These are phyloP conservation scores for Sporophila hypoxantha DNA, from an alignment of 2,113 vertebrate species.

Conservation along the genomic window DNA sequence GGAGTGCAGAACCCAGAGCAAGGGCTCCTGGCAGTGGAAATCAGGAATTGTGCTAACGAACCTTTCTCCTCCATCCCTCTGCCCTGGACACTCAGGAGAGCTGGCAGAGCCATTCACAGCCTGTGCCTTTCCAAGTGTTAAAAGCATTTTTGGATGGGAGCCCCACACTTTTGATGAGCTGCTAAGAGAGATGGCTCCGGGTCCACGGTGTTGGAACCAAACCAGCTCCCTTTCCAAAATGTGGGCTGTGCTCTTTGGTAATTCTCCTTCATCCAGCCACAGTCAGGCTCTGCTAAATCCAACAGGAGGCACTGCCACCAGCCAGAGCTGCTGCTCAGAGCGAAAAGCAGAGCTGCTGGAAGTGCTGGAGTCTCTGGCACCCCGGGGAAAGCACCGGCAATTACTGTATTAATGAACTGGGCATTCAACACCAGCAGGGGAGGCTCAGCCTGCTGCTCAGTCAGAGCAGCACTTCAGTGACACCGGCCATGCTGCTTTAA, in stretches of 20 bases:
- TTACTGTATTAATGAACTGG: background rate
- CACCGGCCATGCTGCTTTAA: background rate
- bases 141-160: slow-evolving; percentile 37
- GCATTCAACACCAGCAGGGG: background rate
- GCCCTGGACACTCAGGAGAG: background rate
- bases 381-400: background rate
- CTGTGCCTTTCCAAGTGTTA: background rate
- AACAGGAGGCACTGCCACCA: background rate
- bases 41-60: background rate
- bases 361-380: background rate
- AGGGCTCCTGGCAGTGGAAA: background rate
- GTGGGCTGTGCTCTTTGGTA: background rate
- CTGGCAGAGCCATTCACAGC: background rate
- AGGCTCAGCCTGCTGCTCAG: background rate
- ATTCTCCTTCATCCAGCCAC: background rate
- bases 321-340: background rate
- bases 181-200: background rate
- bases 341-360: background rate
- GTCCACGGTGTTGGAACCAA: background rate
- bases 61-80: background rate
- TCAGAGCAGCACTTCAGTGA: rapidly evolving
- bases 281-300: background rate
- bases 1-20: background rate
- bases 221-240: background rate
- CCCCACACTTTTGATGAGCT: slow-evolving; percentile 1